These are phyloP conservation scores for Eidolon dupreanum DNA, from an alignment of 2,797 vertebrate genomes.

Conservation along the genomic window DNA sequence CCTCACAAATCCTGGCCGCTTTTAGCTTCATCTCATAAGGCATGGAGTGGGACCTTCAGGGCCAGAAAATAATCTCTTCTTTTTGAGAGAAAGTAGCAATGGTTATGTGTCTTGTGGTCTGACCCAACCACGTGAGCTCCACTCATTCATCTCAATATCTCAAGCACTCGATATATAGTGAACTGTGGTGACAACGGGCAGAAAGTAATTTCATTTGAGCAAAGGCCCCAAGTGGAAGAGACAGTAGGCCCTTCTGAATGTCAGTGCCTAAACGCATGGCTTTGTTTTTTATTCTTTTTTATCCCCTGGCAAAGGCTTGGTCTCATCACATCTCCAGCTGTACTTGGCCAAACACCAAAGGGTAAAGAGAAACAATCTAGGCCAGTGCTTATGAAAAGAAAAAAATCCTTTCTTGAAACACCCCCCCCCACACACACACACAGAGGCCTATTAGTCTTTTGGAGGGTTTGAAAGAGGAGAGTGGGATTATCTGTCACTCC, in stretches of 20 bases:
- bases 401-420: background rate
- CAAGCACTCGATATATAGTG: constrained; percentile 32
- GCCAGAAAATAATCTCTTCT: background rate
- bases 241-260: constrained; percentile 58
- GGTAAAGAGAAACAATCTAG: constrained; percentile 43
- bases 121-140: background rate
- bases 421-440: background rate
- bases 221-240: constrained; percentile 67
- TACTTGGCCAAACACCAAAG: background rate
- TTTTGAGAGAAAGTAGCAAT: background rate
- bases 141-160: constrained; percentile 47
- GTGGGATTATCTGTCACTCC: constrained; percentile 81
- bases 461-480: constrained; percentile 52
- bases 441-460: constrained; percentile 63
- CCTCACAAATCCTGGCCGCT: background rate
- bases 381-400: background rate
- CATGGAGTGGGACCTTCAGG: background rate
- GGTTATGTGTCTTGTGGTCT: constrained; percentile 6
- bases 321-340: constrained; percentile 21
- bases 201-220: constrained; percentile 80
- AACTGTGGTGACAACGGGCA: constrained; percentile 58
- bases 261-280: background rate
- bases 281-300: constrained; percentile 19
- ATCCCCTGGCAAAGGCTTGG: constrained; percentile 25
- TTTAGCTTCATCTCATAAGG: background rate